Base-by-base conservation (phyloP, 2,888 invertebrate genomes). In the Diarsia rubi region DNA sequence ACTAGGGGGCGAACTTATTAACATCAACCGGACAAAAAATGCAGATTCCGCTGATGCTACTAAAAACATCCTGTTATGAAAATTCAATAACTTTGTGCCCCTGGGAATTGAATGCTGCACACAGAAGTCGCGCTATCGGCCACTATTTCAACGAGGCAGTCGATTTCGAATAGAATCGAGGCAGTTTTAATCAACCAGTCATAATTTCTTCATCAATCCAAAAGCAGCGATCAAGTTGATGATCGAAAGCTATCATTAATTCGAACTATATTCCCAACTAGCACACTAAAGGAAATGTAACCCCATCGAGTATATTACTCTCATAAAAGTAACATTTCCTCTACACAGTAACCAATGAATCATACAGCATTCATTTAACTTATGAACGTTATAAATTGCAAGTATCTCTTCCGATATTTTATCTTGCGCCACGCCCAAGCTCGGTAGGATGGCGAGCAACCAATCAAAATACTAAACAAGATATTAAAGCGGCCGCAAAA, bases 371-470 rank as follows among this genome's bases (percentile, higher is more conserved):
- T 77, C 73, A 71, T 84, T 76, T 77, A 77, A 81, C 68, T 71
- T 78, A 81, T 52, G 73, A 74, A 65, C 68, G 71, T 75, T 59
- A 68, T 83, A 83, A 85, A 85, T 79, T 63, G 73, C 74, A 11
- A 65, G 59, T 74, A 77, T 79, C 47, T 66, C 70, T 75, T 64
- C 67, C 3, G 62, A 74, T 79, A 76, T 68, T 72, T 84, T 68
- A 82, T 85, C 64, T 76, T 0, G 8, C 21, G 45, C 76, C 81
- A 83, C 89, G 87, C 89, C 89, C 79, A 73, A 85, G 90, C 89
- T 78, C 70, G 69, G 65, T 73, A 82, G 85, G 78, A 82, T 59
- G 69, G 72, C 63, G 24, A 54, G 72, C 66, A 67, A 77, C 78
- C 70, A 84, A 86, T 85, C 86, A 86, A 74, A 83, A 78, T 78